These are phyloP conservation scores for Phoxinus dragarum DNA, from an alignment of 2,797 vertebrate species.

Conservation along the genomic window DNA sequence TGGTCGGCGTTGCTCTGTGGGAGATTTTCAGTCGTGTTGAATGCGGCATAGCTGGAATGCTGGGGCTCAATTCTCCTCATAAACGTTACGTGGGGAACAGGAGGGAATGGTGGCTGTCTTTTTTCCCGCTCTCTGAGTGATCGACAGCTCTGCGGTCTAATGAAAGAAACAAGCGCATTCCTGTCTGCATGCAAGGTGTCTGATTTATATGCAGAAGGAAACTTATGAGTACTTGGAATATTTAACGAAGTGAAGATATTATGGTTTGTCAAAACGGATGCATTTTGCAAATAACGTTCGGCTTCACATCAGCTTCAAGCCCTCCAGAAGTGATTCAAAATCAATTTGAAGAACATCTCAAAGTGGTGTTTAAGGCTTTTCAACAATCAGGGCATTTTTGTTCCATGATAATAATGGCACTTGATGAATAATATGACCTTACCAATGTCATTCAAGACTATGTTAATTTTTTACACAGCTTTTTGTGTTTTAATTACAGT, in stretches of 20 bases:
- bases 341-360: background rate
- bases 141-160: constrained; percentile 69
- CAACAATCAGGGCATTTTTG: background rate
- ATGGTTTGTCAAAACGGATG: background rate
- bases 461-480: background rate
- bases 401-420: constrained; percentile 1
- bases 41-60: constrained; percentile 79
- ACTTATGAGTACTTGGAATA: constrained; percentile 57
- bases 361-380: background rate
- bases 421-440: background rate
- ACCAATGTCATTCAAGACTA: background rate
- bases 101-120: constrained; percentile 68
- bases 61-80: constrained; percentile 72
- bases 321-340: background rate
- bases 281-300: background rate
- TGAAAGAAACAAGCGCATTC: constrained; percentile 69
- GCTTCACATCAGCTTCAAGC: constrained; percentile 22
- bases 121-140: constrained; percentile 64
- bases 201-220: constrained; percentile 70
- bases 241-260: constrained; percentile 47
- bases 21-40: constrained; percentile 70
- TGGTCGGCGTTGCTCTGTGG: constrained; percentile 60
- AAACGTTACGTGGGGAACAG: constrained; percentile 61
- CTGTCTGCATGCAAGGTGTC: constrained; percentile 68
- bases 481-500: background rate